These are phyloP conservation scores for Forficula auricularia DNA, from an alignment of 1,140 invertebrate species.

Conservation along the genomic window DNA sequence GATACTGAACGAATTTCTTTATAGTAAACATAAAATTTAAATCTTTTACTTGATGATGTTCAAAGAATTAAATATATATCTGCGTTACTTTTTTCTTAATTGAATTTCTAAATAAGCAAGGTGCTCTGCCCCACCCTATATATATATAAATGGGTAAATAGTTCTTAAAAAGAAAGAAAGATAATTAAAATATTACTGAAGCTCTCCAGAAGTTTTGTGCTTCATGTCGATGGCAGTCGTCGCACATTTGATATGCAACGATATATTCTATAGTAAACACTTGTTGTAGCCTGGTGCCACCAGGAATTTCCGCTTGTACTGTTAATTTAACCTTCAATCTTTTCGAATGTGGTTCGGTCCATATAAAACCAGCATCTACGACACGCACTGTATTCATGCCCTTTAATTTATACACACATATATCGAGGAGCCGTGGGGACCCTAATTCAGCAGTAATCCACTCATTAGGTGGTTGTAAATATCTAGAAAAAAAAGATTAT, in stretches of 20 bases:
- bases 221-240: conserved; percentile 89
- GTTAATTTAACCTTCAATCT: conserved; percentile 91
- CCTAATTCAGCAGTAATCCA: conserved; percentile 83
- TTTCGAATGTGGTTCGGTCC: conserved; percentile 99
- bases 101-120: too few species aligned
- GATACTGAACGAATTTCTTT: too few species aligned
- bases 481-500: conserved; percentile 34
- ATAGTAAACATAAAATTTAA: too few species aligned
- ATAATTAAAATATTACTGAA: conserved; percentile 32
- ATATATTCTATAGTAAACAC: conserved; percentile 88
- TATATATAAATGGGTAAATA: background rate
- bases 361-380: conserved; percentile 90
- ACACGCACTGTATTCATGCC: conserved; percentile 77
- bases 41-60: too few species aligned
- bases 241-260: conserved; percentile 87
- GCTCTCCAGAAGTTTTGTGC: conserved; percentile 97
- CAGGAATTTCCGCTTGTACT: conserved; percentile 85
- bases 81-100: too few species aligned
- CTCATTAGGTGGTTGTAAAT: conserved; percentile 79
- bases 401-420: conserved; percentile 90
- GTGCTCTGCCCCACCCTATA: background rate
- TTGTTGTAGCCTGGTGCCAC: conserved; percentile 69
- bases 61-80: too few species aligned
- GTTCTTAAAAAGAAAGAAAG: conserved; percentile 6
- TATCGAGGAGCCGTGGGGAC: conserved; percentile 75